Conservation (phyloP, 2,797 vertebrate genomes). For the Sternotherus odoratus region DNA sequence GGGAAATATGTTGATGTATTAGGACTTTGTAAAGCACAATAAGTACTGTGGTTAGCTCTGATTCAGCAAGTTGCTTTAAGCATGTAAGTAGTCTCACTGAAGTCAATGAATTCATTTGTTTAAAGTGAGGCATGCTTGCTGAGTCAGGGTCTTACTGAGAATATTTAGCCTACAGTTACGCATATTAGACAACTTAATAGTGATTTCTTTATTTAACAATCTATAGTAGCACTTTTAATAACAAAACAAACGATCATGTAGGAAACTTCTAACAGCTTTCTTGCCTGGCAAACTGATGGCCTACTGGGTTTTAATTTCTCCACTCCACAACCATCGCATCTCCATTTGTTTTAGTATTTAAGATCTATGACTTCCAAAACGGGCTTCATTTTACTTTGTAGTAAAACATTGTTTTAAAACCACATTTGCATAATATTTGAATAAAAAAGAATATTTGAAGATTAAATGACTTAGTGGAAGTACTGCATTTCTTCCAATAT, state of each 20-base stretch:
- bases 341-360: not conserved
- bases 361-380: not conserved
- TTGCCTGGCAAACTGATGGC: not conserved
- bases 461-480: not conserved
- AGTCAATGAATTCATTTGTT: not conserved
- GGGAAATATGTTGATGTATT: not conserved
- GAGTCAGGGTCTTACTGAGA: not conserved
- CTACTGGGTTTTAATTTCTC: not conserved
- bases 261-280: not conserved
- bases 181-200: not conserved
- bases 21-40: not conserved
- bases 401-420: not conserved
- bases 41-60: not conserved
- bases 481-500: not conserved
- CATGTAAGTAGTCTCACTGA: not conserved
- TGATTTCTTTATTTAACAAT: not conserved
- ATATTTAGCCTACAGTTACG: not conserved
- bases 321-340: not conserved
- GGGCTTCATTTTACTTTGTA: not conserved
- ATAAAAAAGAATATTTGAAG: not conserved
- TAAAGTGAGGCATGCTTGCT: not conserved
- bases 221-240: not conserved
- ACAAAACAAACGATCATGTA: not conserved
- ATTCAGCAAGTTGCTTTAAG: not conserved
- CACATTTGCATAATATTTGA: not conserved